Conservation (phyloP, 1,140 invertebrate genomes). For the Pogonomyrmex californicus region DNA sequence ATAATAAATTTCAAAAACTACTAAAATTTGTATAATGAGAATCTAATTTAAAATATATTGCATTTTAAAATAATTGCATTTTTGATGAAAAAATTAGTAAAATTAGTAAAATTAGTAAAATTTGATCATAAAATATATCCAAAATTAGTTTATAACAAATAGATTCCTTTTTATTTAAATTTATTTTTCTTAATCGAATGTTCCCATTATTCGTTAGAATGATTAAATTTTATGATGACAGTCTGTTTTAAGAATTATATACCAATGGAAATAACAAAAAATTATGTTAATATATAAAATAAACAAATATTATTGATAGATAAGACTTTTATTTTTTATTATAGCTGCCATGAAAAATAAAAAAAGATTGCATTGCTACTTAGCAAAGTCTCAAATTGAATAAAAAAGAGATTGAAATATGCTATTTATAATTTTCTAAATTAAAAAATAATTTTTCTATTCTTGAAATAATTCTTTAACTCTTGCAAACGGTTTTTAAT, state of each 20-base stretch:
- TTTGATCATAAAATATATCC: constrained; percentile 48
- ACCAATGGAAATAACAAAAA: constrained; percentile 36
- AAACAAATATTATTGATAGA: not conserved
- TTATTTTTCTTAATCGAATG: constrained; percentile 56
- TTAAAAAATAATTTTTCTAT: not conserved
- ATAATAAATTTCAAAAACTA: not conserved
- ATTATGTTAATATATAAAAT: constrained; percentile 49
- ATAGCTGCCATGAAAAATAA: not conserved
- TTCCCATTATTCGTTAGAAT: constrained; percentile 53
- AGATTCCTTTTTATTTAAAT: constrained; percentile 68
- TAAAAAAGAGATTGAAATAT: not conserved
- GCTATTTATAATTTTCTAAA: not conserved
- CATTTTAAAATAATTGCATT: constrained; percentile 18
- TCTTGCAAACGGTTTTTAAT: not conserved
- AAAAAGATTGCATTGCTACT: not conserved
- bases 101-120: not conserved
- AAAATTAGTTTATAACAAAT: constrained; percentile 65
- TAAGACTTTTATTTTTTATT: not conserved
- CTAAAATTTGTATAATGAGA: not conserved
- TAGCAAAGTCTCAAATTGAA: not conserved
- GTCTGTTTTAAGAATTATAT: constrained; percentile 11
- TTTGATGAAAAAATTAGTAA: not conserved
- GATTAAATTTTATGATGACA: constrained; percentile 71
- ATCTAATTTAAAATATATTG: not conserved
- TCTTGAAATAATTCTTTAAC: not conserved